Conservation (phyloP, 1,140 invertebrate genomes). For the Heliconius himera region DNA sequence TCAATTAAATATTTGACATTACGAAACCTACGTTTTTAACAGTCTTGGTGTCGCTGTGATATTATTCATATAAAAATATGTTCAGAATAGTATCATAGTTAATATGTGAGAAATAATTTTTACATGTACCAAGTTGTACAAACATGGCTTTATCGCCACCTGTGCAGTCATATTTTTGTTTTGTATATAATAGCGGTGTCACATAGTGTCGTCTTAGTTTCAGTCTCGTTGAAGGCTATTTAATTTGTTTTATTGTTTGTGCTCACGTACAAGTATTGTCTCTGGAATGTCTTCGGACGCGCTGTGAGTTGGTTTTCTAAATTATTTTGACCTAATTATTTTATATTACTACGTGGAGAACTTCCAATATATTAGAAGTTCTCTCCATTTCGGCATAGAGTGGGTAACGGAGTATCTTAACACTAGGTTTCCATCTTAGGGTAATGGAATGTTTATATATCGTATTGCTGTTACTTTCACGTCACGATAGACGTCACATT, state of each 20-base stretch:
- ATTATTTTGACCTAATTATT: conserved; percentile 24
- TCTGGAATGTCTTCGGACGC: conserved; percentile 24
- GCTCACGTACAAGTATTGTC: conserved; percentile 27
- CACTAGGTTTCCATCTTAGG: background rate
- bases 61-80: no score
- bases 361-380: background rate
- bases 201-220: background rate
- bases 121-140: conserved; percentile 22
- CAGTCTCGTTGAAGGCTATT: conserved; percentile 15
- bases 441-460: no score
- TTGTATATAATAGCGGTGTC: conserved; percentile 25
- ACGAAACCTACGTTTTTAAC: no score
- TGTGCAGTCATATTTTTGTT: conserved; percentile 27
- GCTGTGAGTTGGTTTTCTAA: conserved; percentile 30
- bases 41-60: no score
- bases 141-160: conserved; percentile 30
- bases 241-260: conserved; percentile 24
- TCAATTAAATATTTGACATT: no score
- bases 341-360: background rate
- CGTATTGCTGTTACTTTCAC: no score
- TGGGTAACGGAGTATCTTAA: background rate
- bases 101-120: background rate
- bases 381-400: no score
- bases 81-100: no score
- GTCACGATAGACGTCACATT: no score